Evolutionary conservation across 2,888 invertebrate species (phyloP), one percentile per base, ranked within the genome.

Genomic region (Buathra laborator): DNA sequence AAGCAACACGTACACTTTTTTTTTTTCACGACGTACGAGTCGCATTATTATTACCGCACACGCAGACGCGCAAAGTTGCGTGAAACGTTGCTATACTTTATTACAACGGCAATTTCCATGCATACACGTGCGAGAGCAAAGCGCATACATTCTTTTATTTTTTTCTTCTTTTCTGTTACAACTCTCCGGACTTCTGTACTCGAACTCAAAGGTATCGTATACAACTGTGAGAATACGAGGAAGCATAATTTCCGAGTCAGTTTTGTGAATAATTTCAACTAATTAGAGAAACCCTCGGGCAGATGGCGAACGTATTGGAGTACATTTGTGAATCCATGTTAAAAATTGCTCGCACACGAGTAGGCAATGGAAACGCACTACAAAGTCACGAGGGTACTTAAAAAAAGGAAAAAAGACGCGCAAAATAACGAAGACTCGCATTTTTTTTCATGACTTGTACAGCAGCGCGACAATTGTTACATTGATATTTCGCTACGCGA

Each of bases 51-150:
- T 74, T 72, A 70, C 7, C 37, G 37, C 24, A 70, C 32, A 72
- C 70, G 32, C 37, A 66, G 32, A 24, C 29, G 37, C 10, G 37
- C 32, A 67, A 67, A 74, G 56, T 43, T 32, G 44, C 56, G 59
- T 51, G 67, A 43, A 80, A 75, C 70, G 71, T 70, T 77, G 71
- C 76, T 68, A 82, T 83, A 84, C 84, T 86, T 87, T 86, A 86
- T 86, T 87, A 77, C 86, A 68, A 66, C 72, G 78, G 83, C 75
- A 82, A 86, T 87, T 86, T 84, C 72, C 86, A 85, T 86, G 79
- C 68, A 77, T 70, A 84, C 81, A 80, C 77, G 75, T 72, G 72
- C 75, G 75, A 68, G 56, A 12, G 29, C 64, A 79, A 51, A 48
- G 37, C 32, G 48, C 37, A 56, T 32, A 53, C 74, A 72, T 51